Evolutionary conservation across 2,888 invertebrate genomes (phyloP).

Genomic region (Tipula vernalis): DNA sequence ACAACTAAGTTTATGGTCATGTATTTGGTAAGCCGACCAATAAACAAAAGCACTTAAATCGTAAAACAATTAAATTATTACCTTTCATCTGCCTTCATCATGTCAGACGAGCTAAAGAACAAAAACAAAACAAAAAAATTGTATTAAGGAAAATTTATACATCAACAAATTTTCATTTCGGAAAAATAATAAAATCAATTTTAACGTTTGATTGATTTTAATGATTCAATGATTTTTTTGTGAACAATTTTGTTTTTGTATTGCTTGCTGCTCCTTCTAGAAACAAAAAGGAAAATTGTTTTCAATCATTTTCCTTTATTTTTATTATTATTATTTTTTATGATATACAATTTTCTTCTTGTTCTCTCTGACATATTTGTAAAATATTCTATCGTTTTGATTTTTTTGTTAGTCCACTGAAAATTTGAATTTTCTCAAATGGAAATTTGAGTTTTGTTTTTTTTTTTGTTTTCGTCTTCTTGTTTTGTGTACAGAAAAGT

Average conservation of each 20-base stretch:
- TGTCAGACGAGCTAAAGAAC: neutral
- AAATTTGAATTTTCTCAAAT: neutral
- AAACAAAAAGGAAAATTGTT: neutral
- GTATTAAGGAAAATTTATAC: neutral
- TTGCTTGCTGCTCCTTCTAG: neutral
- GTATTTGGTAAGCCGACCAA: neutral
- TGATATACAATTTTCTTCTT: neutral
- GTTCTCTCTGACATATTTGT: neutral
- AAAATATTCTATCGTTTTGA: neutral
- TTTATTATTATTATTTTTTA: no score
- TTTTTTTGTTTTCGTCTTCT: neutral
- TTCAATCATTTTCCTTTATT: neutral
- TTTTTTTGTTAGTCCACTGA: neutral
- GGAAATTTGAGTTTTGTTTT: neutral
- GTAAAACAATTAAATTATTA: neutral
- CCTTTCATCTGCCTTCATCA: neutral
- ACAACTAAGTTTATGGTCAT: neutral
- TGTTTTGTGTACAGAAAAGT: neutral
- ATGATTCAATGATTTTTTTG: neutral
- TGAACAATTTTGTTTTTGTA: neutral
- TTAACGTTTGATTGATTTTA: constrained; percentile 4
- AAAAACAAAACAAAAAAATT: neutral
- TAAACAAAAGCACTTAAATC: neutral
- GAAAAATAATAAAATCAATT: constrained; percentile 4
- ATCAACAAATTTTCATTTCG: neutral